phyloP scores from a whole-genome alignment of 1,140 invertebrate genomes.

The Ceratoteleas bidentatus region DNA sequence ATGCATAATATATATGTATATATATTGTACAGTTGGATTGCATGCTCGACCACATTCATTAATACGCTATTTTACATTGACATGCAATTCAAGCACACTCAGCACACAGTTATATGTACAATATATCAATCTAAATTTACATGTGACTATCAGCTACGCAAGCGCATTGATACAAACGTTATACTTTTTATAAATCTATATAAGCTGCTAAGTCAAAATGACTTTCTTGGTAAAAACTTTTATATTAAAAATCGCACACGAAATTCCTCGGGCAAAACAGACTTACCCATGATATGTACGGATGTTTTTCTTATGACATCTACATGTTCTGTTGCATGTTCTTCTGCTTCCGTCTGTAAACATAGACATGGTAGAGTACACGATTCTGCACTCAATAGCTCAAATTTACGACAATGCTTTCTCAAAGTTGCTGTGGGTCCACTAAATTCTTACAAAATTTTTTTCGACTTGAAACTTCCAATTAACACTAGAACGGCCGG shows the following conservation, averaged over 20 bases:
- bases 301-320: conserved; percentile 74
- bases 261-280: conserved; percentile 44
- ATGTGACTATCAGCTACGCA: conserved; percentile 69
- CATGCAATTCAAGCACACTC: conserved; percentile 2
- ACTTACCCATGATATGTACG: conserved; percentile 78
- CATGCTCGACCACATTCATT: no score
- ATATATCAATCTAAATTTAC: conserved; percentile 42
- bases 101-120: conserved; percentile 45
- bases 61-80: no score
- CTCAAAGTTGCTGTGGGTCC: no score
- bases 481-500: no score
- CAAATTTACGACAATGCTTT: no score
- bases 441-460: no score
- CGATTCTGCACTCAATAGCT: not conserved
- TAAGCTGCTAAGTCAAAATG: not conserved
- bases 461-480: no score
- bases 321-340: conserved; percentile 72
- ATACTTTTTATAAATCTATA: not conserved
- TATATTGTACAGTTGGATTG: no score
- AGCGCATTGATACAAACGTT: conserved; percentile 33
- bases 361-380: not conserved
- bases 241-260: not conserved
- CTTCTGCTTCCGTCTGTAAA: conserved; percentile 72
- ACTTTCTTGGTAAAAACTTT: not conserved
- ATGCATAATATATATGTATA: no score